Evolutionary conservation across 1,140 invertebrate genomes (phyloP), one percentile per base, ranked within the genome.

Genomic region (Eciton burchellii): DNA sequence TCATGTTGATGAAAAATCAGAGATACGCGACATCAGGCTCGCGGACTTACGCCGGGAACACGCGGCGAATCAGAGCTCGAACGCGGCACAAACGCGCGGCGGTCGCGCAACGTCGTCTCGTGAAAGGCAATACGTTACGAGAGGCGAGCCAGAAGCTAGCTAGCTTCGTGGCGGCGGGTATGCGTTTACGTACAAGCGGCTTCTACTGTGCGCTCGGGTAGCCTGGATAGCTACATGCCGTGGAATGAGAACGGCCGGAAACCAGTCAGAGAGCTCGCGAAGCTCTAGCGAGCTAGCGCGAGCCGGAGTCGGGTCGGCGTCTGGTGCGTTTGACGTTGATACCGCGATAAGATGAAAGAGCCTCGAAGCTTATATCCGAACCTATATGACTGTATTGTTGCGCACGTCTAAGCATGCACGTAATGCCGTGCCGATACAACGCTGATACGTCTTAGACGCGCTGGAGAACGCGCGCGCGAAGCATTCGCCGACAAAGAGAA

Each of bases 341-440:
- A 93, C 92, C 91, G 89, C 89, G 93, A 93, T 94, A 94, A 94
- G 92, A 93, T 93, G 92, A 94, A 94, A 94, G 93, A 93, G 91
- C 90, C 90, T 91, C 89, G 89, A 91, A 91, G 91, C 92, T 92
- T 93, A 92, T 92, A 93, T 92, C 91, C 89, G 89, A 76, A 91
- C 89, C 91, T 92, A 91, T 92, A 92, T 90, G 89, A 90, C 88
- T 90, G 91, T 92, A 92, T 92, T 91, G 92, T 92, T 91, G 90
- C 90, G 89, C 92, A 92, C 88, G 91, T 91, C 91, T 93, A 92
- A 92, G 92, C 91, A 93, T 92, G 92, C 72, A 92, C 89, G 91
- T 92, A 91, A 92, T 92, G 88, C 91, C 86, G 84, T 89, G 89
- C 90, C 88, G 89, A 91, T 91, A 92, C 90, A 74, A 89, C 87